These are phyloP conservation scores for Acestrorhynchus altus DNA, from an alignment of 2,797 vertebrate genomes.

Conservation along the genomic window DNA sequence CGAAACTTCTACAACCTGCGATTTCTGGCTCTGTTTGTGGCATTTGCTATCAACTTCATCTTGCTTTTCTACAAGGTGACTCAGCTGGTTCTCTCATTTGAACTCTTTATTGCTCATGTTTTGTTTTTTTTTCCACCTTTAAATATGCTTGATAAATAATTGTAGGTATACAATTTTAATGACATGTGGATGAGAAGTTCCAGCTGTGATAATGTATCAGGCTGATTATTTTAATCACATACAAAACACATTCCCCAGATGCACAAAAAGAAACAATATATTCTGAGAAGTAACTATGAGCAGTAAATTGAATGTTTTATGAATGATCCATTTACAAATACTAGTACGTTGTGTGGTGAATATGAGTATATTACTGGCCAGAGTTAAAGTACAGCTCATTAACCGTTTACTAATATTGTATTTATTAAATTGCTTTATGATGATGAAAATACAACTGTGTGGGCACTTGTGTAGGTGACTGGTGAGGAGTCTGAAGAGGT, in stretches of 20 bases:
- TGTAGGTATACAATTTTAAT: not conserved
- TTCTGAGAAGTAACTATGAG: not conserved
- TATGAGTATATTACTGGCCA: constrained; percentile 11
- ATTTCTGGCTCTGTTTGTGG: constrained; percentile 95
- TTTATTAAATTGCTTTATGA: not conserved
- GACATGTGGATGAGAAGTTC: not conserved
- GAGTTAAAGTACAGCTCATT: not conserved
- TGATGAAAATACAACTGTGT: constrained; percentile 19
- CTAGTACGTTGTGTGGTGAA: not conserved
- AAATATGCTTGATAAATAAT: not conserved
- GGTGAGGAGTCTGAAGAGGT: constrained; percentile 89
- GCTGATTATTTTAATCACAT: constrained; percentile 3
- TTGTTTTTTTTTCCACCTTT: not conserved
- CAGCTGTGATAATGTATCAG: constrained; percentile 1
- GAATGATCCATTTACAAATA: not conserved
- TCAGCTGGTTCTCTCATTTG: constrained; percentile 10
- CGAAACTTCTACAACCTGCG: constrained; percentile 99
- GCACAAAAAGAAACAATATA: not conserved
- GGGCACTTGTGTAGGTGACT: constrained; percentile 82
- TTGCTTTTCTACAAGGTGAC: constrained; percentile 99
- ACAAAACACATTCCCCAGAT: not conserved
- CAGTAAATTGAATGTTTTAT: not conserved
- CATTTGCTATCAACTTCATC: constrained; percentile 99
- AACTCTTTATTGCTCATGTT: not conserved
- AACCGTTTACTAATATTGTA: not conserved